Percentiles rank a stretch among this genome's conserved stretches.
phyloP scores from a whole-genome alignment of 2,113 vertebrate genomes.

The Lonchura striata region DNA sequence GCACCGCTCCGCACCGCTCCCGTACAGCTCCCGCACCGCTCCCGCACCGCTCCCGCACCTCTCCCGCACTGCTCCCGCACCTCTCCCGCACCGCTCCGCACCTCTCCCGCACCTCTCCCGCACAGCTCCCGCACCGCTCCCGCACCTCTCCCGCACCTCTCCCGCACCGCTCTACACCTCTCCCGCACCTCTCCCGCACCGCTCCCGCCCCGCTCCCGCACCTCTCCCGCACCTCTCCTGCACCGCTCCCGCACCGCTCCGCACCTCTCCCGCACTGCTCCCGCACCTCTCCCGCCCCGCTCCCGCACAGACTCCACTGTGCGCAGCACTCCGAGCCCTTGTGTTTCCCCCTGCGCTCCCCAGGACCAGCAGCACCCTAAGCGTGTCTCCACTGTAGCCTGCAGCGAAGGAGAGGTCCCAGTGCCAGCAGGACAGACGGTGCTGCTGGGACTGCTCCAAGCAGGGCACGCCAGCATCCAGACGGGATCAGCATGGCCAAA shows the following conservation, averaged over 20 bases:
- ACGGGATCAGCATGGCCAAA: not conserved
- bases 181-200: too few relatives aligned
- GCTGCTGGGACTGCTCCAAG: not conserved
- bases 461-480: not conserved
- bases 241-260: too few relatives aligned
- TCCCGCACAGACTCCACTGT: not conserved
- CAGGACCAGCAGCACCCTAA: not conserved
- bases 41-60: too few relatives aligned
- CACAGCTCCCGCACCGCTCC: too few relatives aligned
- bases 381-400: not conserved
- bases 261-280: not conserved
- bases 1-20: too few relatives aligned
- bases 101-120: too few relatives aligned
- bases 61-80: not conserved
- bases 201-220: too few relatives aligned
- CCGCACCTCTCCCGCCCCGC: fast-evolving
- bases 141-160: too few relatives aligned
- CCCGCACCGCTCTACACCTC: too few relatives aligned
- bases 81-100: not conserved
- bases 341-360: not conserved
- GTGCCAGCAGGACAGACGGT: not conserved
- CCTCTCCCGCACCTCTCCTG: too few relatives aligned
- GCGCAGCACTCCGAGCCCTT: not conserved
- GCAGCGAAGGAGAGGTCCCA: not conserved
- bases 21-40: too few relatives aligned